Percentiles rank a stretch among this genome's conserved stretches.
Evolutionary conservation across 2,888 invertebrate species (phyloP).

Genomic region (Hirtodrosophila duncani): DNA sequence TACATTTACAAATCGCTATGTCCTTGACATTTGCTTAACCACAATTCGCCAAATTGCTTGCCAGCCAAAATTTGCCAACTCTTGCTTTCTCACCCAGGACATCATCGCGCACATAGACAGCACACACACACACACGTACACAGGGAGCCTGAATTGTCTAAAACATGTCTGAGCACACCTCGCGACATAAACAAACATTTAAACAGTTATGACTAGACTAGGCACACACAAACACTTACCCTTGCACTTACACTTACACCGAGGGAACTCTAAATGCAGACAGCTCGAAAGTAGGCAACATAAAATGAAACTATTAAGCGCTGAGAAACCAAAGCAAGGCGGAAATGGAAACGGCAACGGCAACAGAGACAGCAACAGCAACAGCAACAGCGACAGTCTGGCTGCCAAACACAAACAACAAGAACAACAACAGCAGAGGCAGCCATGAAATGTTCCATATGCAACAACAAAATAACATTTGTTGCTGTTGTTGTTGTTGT

Average conservation of each 20-base stretch:
- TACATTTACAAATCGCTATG: conserved; percentile 1
- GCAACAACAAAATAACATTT: conserved; percentile 34
- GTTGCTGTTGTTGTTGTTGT: conserved; percentile 24
- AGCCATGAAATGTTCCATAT: conserved; percentile 43
- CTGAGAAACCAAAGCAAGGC: conserved; percentile 25
- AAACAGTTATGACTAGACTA: conserved; percentile 17
- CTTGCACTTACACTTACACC: neutral
- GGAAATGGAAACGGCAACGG: conserved; percentile 15
- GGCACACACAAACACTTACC: conserved; percentile 1
- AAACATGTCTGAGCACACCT: conserved; percentile 3
- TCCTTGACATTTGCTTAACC: conserved; percentile 8
- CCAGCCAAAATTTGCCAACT: too few species aligned
- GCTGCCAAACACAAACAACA: neutral
- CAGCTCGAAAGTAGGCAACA: conserved; percentile 38
- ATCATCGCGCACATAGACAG: too few species aligned
- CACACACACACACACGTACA: too few species aligned
- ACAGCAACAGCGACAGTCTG: conserved; percentile 12
- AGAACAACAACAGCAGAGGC: conserved; percentile 1
- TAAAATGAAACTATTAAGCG: conserved; percentile 48
- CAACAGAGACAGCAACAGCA: conserved; percentile 2
- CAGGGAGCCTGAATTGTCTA: too few species aligned
- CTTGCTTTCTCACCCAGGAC: too few species aligned
- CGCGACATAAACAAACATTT: conserved; percentile 22
- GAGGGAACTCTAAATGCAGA: neutral
- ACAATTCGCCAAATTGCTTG: too few species aligned